Base-by-base conservation (phyloP, 2,888 invertebrate genomes). In the Artemia sinica region DNA sequence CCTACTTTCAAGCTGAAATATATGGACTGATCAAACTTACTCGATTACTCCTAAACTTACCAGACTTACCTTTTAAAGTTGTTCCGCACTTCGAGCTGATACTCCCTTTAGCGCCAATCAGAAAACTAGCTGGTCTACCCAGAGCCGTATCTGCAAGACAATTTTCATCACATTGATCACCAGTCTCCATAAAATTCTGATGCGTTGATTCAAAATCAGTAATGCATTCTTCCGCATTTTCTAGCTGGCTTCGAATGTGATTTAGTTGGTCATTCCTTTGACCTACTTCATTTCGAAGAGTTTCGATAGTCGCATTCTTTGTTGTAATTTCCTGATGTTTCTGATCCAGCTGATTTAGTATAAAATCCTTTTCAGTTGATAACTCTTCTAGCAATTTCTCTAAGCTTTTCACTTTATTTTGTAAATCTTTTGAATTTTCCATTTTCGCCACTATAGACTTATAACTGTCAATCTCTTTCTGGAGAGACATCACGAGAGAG, bases 191-290 rank as follows among this genome's bases (percentile, higher is more conserved):
- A 58, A 18, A 58, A 58, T 58, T 58, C 63, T 58, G 63, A 28
- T 28, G 63, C 12, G 63, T 28, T n/a, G 63, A 58, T 58, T 58
- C 63, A 58, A 58, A 58, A 58, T 58, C 28, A 28, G n/a, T 58
- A 58, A 58, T 58, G 11, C 63, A 58, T 9, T 58, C 14, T 58
- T 58, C 63, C n/a, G 63, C 63, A 9, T 58, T 58, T n/a, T 58
- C 8, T 11, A 58, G 63, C 63, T 58, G 63, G 10, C 10, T 58
- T 28, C 28, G 63, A 28, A 58, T 58, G 28, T 58, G 63, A 18
- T 58, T 28, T 28, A 58, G 28, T 11, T 58, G 41, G 14, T 58
- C 9, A 8, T 8, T 18, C 10, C 28, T 58, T n/a, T n/a, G 14
- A n/a, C 8, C 9, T 28, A 58, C 9, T n/a, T 58, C 63, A 58